Evolutionary conservation across 1,140 invertebrate genomes (phyloP).

Genomic region (honey bee (Apis mellifera)): Amel_HAv3.1 CM009943.2:10486001-10486500

Average conservation of each 20-base stretch:
- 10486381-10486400: too few relatives aligned
- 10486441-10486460: too few relatives aligned
- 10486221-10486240: too few relatives aligned
- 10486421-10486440: too few relatives aligned
- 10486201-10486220: background rate
- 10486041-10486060: constrained; percentile 89
- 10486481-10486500: background rate
- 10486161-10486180: constrained; percentile 62
- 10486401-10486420: too few relatives aligned
- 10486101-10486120: constrained; percentile 42
- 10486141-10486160: constrained; percentile 21
- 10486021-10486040: constrained; percentile 89
- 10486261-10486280: too few relatives aligned
- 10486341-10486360: too few relatives aligned
- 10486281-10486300: too few relatives aligned
- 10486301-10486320: too few relatives aligned
- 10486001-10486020: constrained; percentile 94
- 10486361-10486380: too few relatives aligned
- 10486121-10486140: constrained; percentile 26
- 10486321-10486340: too few relatives aligned
- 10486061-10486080: constrained; percentile 88
- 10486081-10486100: constrained; percentile 33
- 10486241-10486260: too few relatives aligned
- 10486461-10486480: background rate
- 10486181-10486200: constrained; percentile 64